Evolutionary conservation across 2,797 vertebrate genomes (phyloP), one percentile per base, ranked within the genome.

Genomic region (Coregonus suidteri): DNA sequence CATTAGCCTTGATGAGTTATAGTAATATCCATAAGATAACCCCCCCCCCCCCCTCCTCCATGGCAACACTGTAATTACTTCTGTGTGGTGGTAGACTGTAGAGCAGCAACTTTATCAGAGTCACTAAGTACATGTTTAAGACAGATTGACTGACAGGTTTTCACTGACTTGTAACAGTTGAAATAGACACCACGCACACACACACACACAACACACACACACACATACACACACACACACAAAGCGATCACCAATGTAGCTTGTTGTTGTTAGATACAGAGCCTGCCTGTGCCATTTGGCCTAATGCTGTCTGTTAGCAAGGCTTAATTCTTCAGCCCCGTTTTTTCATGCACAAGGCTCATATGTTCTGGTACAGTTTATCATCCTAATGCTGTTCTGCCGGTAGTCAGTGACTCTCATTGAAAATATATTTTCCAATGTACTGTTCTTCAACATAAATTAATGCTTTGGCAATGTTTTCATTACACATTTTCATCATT

Each of bases 251-350:
- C 75, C 20, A 47, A 41, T 62, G 75, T 72, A 31, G 25, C 51
- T 15, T 66, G 59, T 86, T 83, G 82, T 78, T 83, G 35, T 25
- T 73, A 72, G 71, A 76, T 72, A 41, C 73, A 81, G 25, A 56
- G 77, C 89, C 85, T 91, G 91, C 69, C 89, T 80, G 81, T 76
- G 89, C 91, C 83, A 91, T 91, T 6, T 65, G 70, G 6, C 53
- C 52, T 88, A 81, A 81, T 76, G 68, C 79, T 62, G 78, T 86
- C 86, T 88, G 86, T 90, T 78, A 76, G 75, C 82, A 0, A 4
- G n/a, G 54, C 69, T 89, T 88, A 84, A 20, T 74, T 41, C 81
- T 62, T 20, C 3, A 25, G 9, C 82, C 62, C 70, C 52, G 31
- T 76, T 77, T 68, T 76, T 77, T 68, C 52, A 3, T 35, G 76